phyloP scores from a whole-genome alignment of 2,888 invertebrate species.

The Eurytoma californica region DNA sequence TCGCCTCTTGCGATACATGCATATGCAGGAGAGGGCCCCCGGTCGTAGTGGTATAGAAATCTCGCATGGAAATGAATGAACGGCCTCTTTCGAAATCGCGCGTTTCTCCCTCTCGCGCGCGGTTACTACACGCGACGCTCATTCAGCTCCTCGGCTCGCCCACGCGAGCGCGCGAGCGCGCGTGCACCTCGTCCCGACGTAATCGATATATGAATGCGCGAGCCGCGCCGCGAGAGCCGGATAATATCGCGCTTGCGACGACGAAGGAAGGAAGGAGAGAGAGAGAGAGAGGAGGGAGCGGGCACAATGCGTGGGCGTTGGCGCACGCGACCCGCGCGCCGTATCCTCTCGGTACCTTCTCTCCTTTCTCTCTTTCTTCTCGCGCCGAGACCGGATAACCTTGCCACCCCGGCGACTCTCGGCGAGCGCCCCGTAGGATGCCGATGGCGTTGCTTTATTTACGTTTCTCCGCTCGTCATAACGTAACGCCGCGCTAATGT shows the following conservation, averaged over 20 bases:
- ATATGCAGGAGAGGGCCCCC: background rate
- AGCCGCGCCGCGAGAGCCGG: constrained; percentile 50
- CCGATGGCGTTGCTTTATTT: constrained; percentile 36
- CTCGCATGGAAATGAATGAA: constrained; percentile 59
- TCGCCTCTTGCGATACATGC: background rate
- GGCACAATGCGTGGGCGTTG: constrained; percentile 34
- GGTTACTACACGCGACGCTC: constrained; percentile 36
- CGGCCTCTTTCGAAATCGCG: constrained; percentile 57
- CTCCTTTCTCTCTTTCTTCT: constrained; percentile 39
- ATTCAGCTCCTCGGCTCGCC: constrained; percentile 58
- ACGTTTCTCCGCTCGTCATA: constrained; percentile 38
- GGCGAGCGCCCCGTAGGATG: background rate
- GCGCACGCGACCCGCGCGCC: constrained; percentile 43
- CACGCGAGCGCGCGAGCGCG: constrained; percentile 59
- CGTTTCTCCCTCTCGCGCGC: constrained; percentile 27
- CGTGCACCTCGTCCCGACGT: constrained; percentile 44
- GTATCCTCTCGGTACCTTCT: constrained; percentile 26
- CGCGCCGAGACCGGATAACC: constrained; percentile 39
- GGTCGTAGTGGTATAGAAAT: background rate
- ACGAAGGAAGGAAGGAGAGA: constrained; percentile 49
- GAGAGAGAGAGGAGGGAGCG: constrained; percentile 16
- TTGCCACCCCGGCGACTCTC: constrained; percentile 28
- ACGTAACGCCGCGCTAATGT: constrained; percentile 22
- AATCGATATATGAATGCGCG: constrained; percentile 58
- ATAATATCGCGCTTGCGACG: constrained; percentile 55